Conservation (phyloP, 2,888 invertebrate genomes). For the Cancer borealis region DNA sequence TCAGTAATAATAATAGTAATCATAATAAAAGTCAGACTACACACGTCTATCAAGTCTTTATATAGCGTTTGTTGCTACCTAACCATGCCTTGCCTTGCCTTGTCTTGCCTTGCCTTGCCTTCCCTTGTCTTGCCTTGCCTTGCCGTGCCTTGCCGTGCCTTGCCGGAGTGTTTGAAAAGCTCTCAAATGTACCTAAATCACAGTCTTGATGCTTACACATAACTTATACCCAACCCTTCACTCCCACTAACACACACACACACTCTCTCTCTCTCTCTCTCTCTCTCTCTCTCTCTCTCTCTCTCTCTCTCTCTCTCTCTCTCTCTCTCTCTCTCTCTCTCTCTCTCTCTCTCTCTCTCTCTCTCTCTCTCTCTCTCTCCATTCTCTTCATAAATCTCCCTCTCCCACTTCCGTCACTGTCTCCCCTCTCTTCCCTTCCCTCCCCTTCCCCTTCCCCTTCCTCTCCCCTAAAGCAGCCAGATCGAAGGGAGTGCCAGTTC, state of each 20-base stretch:
- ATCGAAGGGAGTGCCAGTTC: too few relatives aligned
- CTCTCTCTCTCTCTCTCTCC: neutral
- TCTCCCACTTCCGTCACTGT: neutral
- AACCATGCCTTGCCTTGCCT: neutral
- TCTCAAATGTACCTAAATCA: too few relatives aligned
- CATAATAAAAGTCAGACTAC: neutral
- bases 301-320: neutral
- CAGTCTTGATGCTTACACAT: too few relatives aligned
- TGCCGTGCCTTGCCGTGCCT: too few relatives aligned
- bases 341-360: neutral
- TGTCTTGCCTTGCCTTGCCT: too few relatives aligned
- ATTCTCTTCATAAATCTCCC: neutral
- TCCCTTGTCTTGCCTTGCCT: neutral
- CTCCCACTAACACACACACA: neutral
- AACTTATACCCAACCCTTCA: neutral
- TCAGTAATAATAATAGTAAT: too few relatives aligned
- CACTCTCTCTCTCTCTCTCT: slow-evolving; percentile 53
- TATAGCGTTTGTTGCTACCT: neutral
- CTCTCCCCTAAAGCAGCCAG: too few relatives aligned
- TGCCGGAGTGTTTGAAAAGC: neutral
- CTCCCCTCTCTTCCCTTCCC: neutral
- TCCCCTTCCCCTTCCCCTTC: neutral
- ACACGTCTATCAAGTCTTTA: neutral
- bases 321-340: neutral
- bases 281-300: slow-evolving; percentile 35